Evolutionary conservation across 2,113 vertebrate genomes (phyloP).

Genomic region (Craseonycteris thonglongyai): DNA sequence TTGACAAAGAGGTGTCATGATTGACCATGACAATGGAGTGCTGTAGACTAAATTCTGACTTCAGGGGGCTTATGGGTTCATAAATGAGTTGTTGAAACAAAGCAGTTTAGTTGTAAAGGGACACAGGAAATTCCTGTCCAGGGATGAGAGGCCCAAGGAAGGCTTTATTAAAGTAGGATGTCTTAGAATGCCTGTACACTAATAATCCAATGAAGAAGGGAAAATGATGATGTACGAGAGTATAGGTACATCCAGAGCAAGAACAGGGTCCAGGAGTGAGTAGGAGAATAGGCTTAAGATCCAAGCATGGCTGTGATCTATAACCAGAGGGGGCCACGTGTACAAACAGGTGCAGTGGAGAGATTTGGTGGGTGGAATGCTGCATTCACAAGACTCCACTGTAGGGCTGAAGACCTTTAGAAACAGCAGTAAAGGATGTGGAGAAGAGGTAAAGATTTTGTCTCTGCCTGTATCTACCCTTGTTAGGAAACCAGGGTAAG

Average conservation of each 20-base stretch:
- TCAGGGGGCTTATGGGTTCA: not conserved
- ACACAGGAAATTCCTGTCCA: not conserved
- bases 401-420: not conserved
- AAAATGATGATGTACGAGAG: not conserved
- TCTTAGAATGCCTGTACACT: not conserved
- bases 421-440: not conserved
- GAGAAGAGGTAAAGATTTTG: not conserved
- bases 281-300: not conserved
- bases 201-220: not conserved
- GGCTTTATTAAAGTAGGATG: not conserved
- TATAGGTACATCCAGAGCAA: not conserved
- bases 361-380: not conserved
- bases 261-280: not conserved
- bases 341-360: not conserved
- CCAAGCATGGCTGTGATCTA: fast-evolving
- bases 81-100: not conserved
- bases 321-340: not conserved
- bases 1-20: not conserved
- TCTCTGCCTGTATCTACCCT: fast-evolving
- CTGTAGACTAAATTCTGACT: not conserved
- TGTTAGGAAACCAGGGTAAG: not conserved
- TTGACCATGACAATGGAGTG: not conserved
- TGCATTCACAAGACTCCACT: not conserved
- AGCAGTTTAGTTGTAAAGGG: not conserved
- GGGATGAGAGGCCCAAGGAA: not conserved